These are phyloP conservation scores for Nezara viridula DNA, from an alignment of 2,888 invertebrate species.

Conservation along the genomic window DNA sequence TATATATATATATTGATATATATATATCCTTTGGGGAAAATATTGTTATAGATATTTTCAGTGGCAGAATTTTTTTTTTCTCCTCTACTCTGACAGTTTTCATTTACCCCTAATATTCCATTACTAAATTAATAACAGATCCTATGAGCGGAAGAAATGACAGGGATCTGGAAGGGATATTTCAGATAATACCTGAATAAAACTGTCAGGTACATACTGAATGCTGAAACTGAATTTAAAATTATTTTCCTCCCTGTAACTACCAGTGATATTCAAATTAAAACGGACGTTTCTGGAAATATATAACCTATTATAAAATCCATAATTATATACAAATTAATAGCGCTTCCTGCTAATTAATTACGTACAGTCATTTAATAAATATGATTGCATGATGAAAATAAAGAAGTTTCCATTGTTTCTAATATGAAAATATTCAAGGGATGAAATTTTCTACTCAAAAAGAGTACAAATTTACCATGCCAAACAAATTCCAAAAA, in stretches of 20 bases:
- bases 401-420: not conserved
- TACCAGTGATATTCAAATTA: not conserved
- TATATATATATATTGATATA: not conserved
- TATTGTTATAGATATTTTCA: not conserved
- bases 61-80: not conserved
- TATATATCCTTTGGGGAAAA: not conserved
- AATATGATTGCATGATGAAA: too few relatives aligned
- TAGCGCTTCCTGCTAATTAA: not conserved
- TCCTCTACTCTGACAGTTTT: not conserved
- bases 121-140: not conserved
- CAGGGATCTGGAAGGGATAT: not conserved
- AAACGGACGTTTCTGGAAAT: not conserved
- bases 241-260: not conserved
- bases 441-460: too few relatives aligned
- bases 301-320: not conserved
- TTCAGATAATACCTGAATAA: not conserved
- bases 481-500: too few relatives aligned
- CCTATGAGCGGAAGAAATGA: not conserved
- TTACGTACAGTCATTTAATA: too few relatives aligned
- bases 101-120: not conserved
- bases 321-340: not conserved
- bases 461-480: too few relatives aligned
- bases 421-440: not conserved
- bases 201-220: not conserved
- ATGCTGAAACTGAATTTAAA: not conserved